These are phyloP conservation scores for Hozukius guyotensis DNA, from an alignment of 2,797 vertebrate genomes.

Conservation along the genomic window DNA sequence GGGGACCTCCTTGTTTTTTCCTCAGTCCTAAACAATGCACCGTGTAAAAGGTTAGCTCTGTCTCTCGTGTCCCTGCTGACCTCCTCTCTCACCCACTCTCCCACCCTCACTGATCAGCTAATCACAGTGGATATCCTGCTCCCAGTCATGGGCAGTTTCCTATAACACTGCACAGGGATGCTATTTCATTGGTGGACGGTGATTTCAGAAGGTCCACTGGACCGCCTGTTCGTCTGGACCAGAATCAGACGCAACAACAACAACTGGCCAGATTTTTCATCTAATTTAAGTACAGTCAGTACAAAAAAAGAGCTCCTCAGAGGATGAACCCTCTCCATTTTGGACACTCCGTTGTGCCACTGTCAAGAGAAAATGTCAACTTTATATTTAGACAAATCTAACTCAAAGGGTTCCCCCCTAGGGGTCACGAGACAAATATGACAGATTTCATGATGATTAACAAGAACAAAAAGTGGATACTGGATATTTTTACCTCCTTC, in stretches of 20 bases:
- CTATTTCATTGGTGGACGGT: background rate
- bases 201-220: background rate
- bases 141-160: background rate
- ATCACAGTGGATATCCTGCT: constrained; percentile 34
- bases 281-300: background rate
- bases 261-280: background rate
- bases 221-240: background rate
- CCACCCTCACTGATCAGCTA: background rate
- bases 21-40: constrained; percentile 24
- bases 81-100: background rate
- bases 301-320: background rate
- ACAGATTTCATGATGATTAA: background rate
- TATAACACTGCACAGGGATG: background rate
- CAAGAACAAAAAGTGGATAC: background rate
- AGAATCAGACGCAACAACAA: background rate
- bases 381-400: fast-evolving
- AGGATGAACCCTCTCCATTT: background rate
- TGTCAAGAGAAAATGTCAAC: background rate
- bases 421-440: background rate
- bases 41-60: background rate
- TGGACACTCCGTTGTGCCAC: background rate
- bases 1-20: constrained; percentile 40
- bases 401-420: too few relatives aligned
- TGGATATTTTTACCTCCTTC: background rate
- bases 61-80: background rate